Base-by-base conservation (phyloP, 2,888 invertebrate genomes). In the Scaptomyza polygonia region DNA sequence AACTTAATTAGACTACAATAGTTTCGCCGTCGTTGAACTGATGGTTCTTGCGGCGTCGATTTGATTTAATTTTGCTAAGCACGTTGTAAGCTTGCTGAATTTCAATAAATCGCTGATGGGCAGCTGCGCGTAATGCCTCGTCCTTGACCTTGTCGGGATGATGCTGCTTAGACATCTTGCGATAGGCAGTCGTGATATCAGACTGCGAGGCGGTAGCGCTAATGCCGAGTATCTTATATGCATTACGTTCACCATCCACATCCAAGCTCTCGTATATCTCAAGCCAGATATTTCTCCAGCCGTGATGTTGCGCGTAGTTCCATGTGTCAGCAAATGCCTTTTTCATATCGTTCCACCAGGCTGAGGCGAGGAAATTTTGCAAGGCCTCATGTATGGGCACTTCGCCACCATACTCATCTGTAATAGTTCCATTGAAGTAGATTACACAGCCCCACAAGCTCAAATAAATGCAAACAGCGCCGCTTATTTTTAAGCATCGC, bases 111-210 rank as follows among this genome's bases (percentile, higher is more conserved):
- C 94, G 95, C 75, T 96, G 96, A 88, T 98, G 96, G 0, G 97
- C 97, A 2, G 92, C 93, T 3, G 93, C 92, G 42, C 96, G 94
- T 61, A 94, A 93, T 1, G 93, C 92, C 3, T 93, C 93, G 69
- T 97, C 96, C 88, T 96, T 96, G 5, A 96, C 95, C 90, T 97
- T 97, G 89, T 99, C 98, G 0, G 98, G 98, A 91, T 99, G 98
- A 92, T 95, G 95, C 88, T 97, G 96, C 32, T 96, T 94, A 0
- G 97, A 97, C 0, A 98, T 92, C 29, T 94, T 93, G 30, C 97
- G 93, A 95, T 97, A 98, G 12, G 93, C 94, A 0, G 95, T 91
- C 0, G 97, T 97, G 21, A 98, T 97, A 90, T 98, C 96, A 39
- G 95, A 94, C 88, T 98, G 97, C 14, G 95, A 95, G 0, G 97